phyloP scores from a whole-genome alignment of 2,888 invertebrate species.

The Smittia sp. region DNA sequence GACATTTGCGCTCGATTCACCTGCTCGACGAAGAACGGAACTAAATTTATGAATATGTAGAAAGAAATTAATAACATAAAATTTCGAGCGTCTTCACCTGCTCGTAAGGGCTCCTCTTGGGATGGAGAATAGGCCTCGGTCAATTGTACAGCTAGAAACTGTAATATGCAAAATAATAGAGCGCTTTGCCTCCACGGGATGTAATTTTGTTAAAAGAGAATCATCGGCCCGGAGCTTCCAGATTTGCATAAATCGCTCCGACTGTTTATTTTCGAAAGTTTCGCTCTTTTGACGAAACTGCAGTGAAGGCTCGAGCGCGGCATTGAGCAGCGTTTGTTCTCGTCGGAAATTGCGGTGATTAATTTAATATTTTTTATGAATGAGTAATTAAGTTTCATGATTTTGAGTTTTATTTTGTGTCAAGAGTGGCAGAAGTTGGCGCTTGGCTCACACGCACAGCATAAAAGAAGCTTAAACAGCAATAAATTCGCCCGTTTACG shows the following conservation, averaged over 20 bases:
- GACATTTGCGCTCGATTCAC: background rate
- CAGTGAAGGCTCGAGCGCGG: background rate
- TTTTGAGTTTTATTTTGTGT: background rate
- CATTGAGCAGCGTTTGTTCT: too few relatives aligned
- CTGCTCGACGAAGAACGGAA: background rate
- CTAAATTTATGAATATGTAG: slow-evolving; percentile 18
- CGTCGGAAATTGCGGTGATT: background rate
- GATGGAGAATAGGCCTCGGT: background rate
- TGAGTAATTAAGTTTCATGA: background rate
- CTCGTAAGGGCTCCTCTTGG: background rate
- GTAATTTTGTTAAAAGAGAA: slow-evolving; percentile 29
- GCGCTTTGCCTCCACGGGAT: slow-evolving; percentile 20
- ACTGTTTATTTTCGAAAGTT: background rate
- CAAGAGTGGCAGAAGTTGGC: slow-evolving; percentile 12
- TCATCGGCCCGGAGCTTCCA: slow-evolving; percentile 29
- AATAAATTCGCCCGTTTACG: too few relatives aligned
- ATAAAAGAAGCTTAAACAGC: background rate
- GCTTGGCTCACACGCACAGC: background rate
- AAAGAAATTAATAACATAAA: slow-evolving; percentile 25
- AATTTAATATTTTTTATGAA: slow-evolving; percentile 8
- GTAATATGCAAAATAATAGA: slow-evolving; percentile 38
- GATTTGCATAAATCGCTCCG: slow-evolving; percentile 29
- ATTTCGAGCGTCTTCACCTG: background rate
- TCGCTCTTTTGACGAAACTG: background rate
- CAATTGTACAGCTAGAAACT: slow-evolving; percentile 23